phyloP scores from a whole-genome alignment of 2,888 invertebrate genomes.

The Pachycephus smyrnensis region DNA sequence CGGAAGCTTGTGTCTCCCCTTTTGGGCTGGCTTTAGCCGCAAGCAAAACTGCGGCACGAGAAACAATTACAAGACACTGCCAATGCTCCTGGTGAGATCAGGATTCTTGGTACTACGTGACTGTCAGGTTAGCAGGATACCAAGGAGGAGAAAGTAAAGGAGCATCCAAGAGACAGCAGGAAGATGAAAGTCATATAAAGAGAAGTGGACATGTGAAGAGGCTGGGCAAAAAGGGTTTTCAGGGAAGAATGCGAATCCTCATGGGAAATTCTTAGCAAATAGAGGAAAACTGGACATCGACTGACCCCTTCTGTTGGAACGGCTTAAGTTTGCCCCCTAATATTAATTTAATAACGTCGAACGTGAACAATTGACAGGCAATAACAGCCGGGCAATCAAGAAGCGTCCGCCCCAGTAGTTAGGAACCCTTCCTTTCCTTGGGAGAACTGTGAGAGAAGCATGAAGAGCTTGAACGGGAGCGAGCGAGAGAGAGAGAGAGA shows the following conservation, averaged over 20 bases:
- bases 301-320: constrained; percentile 34
- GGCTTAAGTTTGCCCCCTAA: constrained; percentile 43
- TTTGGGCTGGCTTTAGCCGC: constrained; percentile 45
- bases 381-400: constrained; percentile 62
- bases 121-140: not conserved
- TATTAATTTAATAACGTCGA: constrained; percentile 66
- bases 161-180: not conserved
- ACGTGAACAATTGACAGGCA: constrained; percentile 65
- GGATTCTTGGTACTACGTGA: not conserved
- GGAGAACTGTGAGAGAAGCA: constrained; percentile 21
- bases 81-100: not conserved
- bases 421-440: constrained; percentile 42
- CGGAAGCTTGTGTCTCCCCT: constrained; percentile 57
- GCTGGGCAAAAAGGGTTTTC: constrained; percentile 21
- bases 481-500: constrained; percentile 18
- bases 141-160: not conserved
- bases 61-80: not conserved
- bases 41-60: not conserved
- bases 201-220: not conserved
- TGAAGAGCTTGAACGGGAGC: constrained; percentile 1
- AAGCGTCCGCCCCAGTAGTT: constrained; percentile 48
- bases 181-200: not conserved
- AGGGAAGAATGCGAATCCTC: constrained; percentile 39
- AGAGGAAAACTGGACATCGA: constrained; percentile 51
- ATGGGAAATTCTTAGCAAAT: constrained; percentile 55